Base-by-base conservation (phyloP, 1,140 invertebrate species). In the Drepana arcuata region DNA sequence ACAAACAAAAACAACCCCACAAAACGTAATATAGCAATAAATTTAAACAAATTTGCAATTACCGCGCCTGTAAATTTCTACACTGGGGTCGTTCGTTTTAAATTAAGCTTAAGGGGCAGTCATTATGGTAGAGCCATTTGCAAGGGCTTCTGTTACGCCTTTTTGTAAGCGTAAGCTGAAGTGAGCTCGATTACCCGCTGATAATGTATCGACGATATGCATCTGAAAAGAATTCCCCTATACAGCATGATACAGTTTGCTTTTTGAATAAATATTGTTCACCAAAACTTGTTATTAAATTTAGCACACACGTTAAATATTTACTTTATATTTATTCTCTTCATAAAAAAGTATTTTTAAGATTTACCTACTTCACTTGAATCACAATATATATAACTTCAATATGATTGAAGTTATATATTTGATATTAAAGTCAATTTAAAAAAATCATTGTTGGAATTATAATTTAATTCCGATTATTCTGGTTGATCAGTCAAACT, bases 111-210 rank as follows among this genome's bases (percentile, higher is more conserved):
- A 78, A 79, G 70, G 54, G 58, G 60, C 54, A 59, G 55, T 74
- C 67, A 79, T 79, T 79, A 79, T 43, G 29, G 36, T n/a, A n/a
- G 31, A 10, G 43, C 51, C 57, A 51, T 59, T 62, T 53, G 57
- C 54, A n/a, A 30, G 25, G 51, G 72, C 73, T 75, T 69, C 73
- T 78, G 73, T 78, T 80, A 61, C 70, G 60, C 61, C 69, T 75
- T 74, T 75, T 73, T 75, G 65, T 58, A 50, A 4, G 32, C 42
- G 50, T 54, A 43, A 53, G 24, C n/a, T n/a, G 42, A 45, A 56
- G 46, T 60, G 52, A 50, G 49, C 59, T 65, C 59, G 61, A 70
- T 77, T 75, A 61, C 65, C 51, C 36, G 31, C 49, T 57, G 64
- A 68, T 72, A 72, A 70, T 68, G 48, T 59, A 59, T 55, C 44